Conservation (phyloP, 23 tunicate genomes). For the Halocynthia aurantium region DNA sequence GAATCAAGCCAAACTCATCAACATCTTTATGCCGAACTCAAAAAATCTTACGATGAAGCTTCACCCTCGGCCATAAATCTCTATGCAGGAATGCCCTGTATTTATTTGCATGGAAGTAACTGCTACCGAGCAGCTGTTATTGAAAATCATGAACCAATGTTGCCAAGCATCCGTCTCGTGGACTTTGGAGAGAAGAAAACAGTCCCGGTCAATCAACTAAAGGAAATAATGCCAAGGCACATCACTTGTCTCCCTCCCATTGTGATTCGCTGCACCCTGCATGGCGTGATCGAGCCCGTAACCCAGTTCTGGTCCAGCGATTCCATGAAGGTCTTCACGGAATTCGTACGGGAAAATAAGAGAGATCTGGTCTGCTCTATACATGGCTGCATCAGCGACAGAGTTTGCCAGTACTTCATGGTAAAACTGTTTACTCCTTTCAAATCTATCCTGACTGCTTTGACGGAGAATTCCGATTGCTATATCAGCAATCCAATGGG, state of each 20-base stretch:
- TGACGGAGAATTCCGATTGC: slow-evolving; percentile 16
- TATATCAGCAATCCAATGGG: slow-evolving; percentile 22
- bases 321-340: slow-evolving; percentile 28
- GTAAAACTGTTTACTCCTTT: slow-evolving; percentile 43
- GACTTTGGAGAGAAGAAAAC: slow-evolving; percentile 34
- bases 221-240: slow-evolving; percentile 8
- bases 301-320: slow-evolving; percentile 22
- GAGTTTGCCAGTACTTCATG: slow-evolving; percentile 39
- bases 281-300: slow-evolving; percentile 35
- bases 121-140: slow-evolving; percentile 66
- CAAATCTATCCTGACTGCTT: slow-evolving; percentile 28
- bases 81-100: slow-evolving; percentile 60
- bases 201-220: slow-evolving; percentile 17
- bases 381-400: slow-evolving; percentile 50
- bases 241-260: slow-evolving; percentile 36
- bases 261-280: slow-evolving; percentile 60
- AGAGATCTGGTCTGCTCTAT: slow-evolving; percentile 47
- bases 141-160: slow-evolving; percentile 17
- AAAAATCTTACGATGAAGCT: slow-evolving; percentile 1
- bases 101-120: slow-evolving; percentile 17
- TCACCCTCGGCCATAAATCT: slow-evolving; percentile 6
- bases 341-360: slow-evolving; percentile 24
- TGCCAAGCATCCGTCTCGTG: slow-evolving; percentile 34
- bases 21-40: slow-evolving; percentile 9
- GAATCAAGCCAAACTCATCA: slow-evolving; percentile 19